Evolutionary conservation across 2,888 invertebrate species (phyloP).

Genomic region (Dasysyrphus tricinctus): DNA sequence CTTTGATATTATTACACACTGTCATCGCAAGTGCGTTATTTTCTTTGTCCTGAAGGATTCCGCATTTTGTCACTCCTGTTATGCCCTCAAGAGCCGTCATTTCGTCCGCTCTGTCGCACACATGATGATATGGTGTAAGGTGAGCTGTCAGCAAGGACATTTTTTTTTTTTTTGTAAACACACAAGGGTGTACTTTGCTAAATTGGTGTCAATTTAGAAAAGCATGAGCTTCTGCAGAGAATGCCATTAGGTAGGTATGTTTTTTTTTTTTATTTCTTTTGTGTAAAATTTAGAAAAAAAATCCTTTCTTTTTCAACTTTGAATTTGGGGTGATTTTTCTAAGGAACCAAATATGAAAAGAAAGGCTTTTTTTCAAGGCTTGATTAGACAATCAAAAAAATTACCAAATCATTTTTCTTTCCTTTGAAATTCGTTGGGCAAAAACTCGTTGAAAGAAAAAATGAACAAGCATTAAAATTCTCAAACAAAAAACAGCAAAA

Average conservation of each 20-base stretch:
- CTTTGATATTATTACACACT: constrained; percentile 26
- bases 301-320: constrained; percentile 2
- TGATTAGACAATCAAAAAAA: constrained; percentile 73
- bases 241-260: neutral
- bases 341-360: constrained; percentile 47
- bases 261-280: neutral
- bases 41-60: constrained; percentile 2
- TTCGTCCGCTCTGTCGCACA: constrained; percentile 19
- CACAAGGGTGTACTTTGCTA: constrained; percentile 73
- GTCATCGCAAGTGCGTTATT: constrained; percentile 26
- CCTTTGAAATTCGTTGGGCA: constrained; percentile 1
- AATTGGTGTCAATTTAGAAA: constrained; percentile 75
- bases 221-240: constrained; percentile 32
- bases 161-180: constrained; percentile 34
- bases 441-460: constrained; percentile 12
- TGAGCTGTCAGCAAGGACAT: constrained; percentile 62
- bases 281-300: constrained; percentile 23
- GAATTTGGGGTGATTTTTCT: constrained; percentile 5
- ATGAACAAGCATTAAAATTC: constrained; percentile 32
- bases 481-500: constrained; percentile 34
- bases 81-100: constrained; percentile 28
- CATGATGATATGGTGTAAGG: constrained; percentile 37
- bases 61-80: constrained; percentile 26
- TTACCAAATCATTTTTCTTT: constrained; percentile 69
- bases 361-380: constrained; percentile 40